Percentiles rank a stretch among this genome's conserved stretches.
phyloP scores from a whole-genome alignment of 2,113 vertebrate species.

The Hydrolagus affinis region DNA sequence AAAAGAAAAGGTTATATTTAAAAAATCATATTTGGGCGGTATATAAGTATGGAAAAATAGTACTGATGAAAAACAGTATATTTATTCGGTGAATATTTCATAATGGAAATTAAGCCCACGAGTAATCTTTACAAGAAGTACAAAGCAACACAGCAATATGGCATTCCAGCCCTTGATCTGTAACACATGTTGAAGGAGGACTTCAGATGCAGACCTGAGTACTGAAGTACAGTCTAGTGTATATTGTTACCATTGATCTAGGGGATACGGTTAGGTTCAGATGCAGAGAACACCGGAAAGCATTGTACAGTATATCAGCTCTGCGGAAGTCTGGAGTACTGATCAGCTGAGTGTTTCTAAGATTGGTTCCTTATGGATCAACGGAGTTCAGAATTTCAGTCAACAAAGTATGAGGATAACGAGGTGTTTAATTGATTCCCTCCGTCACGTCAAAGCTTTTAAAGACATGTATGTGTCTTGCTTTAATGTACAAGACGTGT shows the following conservation, averaged over 20 bases:
- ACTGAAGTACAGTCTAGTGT: background rate
- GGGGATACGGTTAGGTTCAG: background rate
- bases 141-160: slow-evolving; percentile 32
- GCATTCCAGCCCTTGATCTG: slow-evolving; percentile 39
- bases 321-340: slow-evolving; percentile 10
- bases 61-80: background rate
- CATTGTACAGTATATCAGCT: slow-evolving; percentile 8
- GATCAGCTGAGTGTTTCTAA: slow-evolving; percentile 17
- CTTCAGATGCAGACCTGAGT: slow-evolving; percentile 33
- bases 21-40: background rate
- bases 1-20: background rate
- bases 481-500: too few species aligned
- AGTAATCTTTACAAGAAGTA: background rate
- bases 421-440: slow-evolving; percentile 13
- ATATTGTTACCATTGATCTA: slow-evolving; percentile 22
- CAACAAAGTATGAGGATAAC: background rate
- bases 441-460: background rate
- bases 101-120: background rate
- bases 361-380: slow-evolving; percentile 20
- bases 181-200: slow-evolving; percentile 37
- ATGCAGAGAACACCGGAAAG: background rate
- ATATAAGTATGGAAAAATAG: background rate
- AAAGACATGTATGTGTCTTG: background rate
- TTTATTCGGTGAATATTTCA: background rate
- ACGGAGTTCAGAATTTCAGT: too few species aligned